phyloP scores from a whole-genome alignment of 2,113 vertebrate genomes.

The Triplophysa rosa region DNA sequence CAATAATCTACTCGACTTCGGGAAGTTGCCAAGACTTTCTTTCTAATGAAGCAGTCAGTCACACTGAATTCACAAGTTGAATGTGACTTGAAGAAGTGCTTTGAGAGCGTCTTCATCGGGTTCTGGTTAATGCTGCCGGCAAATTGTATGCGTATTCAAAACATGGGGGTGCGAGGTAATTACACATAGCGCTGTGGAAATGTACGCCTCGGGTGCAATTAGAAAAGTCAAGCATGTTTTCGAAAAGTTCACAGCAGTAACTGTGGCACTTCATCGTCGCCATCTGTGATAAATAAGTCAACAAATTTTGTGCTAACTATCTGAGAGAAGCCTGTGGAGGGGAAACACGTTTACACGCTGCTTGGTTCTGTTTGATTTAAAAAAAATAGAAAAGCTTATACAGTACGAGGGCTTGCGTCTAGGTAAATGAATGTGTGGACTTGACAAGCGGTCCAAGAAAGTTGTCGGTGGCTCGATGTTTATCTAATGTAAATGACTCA shows the following conservation, averaged over 20 bases:
- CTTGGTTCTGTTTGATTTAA: not conserved
- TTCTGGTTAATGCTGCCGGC: conserved; percentile 67
- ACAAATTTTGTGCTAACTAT: not conserved
- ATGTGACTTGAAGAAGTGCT: conserved; percentile 64
- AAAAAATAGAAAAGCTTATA: not conserved
- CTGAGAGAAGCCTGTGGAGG: not conserved
- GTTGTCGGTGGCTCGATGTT: not conserved
- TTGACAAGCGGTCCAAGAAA: not conserved
- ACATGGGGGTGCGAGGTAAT: conserved; percentile 57
- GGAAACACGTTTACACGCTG: not conserved
- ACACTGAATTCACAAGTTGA: conserved; percentile 58
- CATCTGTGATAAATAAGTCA: conserved; percentile 10
- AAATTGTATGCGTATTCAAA: conserved; percentile 72
- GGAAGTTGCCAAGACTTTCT: not conserved
- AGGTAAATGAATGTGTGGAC: not conserved
- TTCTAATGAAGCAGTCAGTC: conserved; percentile 52
- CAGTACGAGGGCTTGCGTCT: not conserved
- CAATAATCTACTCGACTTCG: not conserved
- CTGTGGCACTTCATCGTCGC: not conserved
- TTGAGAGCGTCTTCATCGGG: conserved; percentile 65
- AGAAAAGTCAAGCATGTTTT: conserved; percentile 19
- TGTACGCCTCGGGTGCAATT: conserved; percentile 31
- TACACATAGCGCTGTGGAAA: conserved; percentile 21
- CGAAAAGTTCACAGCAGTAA: not conserved
- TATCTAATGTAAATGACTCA: not conserved